Conservation (phyloP, 1,140 invertebrate species). For the Trichoplusia ni region DNA sequence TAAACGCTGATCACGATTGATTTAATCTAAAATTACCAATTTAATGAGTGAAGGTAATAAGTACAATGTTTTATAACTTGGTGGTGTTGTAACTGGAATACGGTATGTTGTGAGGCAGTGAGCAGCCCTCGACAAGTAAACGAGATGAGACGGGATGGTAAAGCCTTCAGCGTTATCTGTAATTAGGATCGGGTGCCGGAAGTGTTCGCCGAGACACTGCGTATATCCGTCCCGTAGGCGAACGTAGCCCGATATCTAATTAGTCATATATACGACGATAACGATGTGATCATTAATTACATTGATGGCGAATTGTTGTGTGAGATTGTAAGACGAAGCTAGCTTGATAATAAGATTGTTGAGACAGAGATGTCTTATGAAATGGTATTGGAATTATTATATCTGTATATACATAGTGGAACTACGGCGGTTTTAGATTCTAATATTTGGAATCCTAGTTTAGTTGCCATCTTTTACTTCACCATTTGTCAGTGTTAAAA, state of each 20-base stretch:
- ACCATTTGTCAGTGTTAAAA: no score
- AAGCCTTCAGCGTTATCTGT: conserved; percentile 63
- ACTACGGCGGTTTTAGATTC: no score
- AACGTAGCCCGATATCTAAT: conserved; percentile 27
- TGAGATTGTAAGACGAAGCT: not conserved
- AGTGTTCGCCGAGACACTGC: conserved; percentile 56
- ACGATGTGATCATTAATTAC: conserved; percentile 12
- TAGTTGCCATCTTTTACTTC: no score
- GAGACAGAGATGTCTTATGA: no score
- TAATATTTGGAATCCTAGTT: no score
- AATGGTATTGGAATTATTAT: no score
- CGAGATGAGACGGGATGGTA: conserved; percentile 54
- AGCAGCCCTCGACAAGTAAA: conserved; percentile 47
- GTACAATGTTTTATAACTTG: conserved; percentile 12
- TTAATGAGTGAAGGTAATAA: no score
- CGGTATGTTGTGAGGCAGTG: conserved; percentile 25
- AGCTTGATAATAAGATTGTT: not conserved
- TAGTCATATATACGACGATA: conserved; percentile 20
- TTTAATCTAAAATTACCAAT: no score
- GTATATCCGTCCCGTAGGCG: conserved; percentile 40
- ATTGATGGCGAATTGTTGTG: not conserved
- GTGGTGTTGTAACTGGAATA: not conserved
- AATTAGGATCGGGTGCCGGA: conserved; percentile 71
- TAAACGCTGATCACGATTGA: no score
- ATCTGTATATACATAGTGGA: no score